Evolutionary conservation across 1,140 invertebrate genomes (phyloP).

Genomic region (Drosophila nasuta): DNA sequence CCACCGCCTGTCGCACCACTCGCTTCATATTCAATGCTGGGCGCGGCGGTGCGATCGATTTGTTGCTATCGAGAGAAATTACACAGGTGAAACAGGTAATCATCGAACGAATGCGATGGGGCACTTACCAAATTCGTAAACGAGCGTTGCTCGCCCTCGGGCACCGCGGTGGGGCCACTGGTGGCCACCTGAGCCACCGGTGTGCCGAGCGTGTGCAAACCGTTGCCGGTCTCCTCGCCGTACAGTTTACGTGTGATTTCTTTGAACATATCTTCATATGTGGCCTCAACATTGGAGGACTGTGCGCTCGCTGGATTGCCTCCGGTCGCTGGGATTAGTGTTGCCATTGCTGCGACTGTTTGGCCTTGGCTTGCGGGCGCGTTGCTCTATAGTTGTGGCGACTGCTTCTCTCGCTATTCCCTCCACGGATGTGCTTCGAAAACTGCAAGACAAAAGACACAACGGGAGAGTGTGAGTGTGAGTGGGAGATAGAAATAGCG

Average conservation of each 20-base stretch:
- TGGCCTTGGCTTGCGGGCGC: conserved; percentile 71
- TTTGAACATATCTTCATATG: conserved; percentile 87
- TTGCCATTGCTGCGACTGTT: conserved; percentile 78
- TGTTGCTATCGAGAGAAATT: conserved; percentile 59
- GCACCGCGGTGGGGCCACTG: conserved; percentile 82
- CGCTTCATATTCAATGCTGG: conserved; percentile 82
- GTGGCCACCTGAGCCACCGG: conserved; percentile 84
- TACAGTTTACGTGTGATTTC: conserved; percentile 96
- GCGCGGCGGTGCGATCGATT: conserved; percentile 80
- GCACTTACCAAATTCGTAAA: conserved; percentile 83
- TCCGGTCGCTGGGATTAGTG: conserved; percentile 79
- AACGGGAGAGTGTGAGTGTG: not conserved
- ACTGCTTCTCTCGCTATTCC: conserved; percentile 69
- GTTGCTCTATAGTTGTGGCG: conserved; percentile 54
- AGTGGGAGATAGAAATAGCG: conserved; percentile 7
- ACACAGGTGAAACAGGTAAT: too few species aligned
- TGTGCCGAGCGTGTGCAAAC: conserved; percentile 85
- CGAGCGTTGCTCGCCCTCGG: conserved; percentile 84
- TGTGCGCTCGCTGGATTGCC: conserved; percentile 77
- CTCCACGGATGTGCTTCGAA: conserved; percentile 65
- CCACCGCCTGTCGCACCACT: conserved; percentile 55
- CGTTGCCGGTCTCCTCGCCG: conserved; percentile 90
- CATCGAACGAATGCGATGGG: too few species aligned
- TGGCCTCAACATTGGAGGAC: conserved; percentile 84
- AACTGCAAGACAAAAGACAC: conserved; percentile 36